Base-by-base conservation (phyloP, 2,888 invertebrate species). In the Diogma glabrata region DNA sequence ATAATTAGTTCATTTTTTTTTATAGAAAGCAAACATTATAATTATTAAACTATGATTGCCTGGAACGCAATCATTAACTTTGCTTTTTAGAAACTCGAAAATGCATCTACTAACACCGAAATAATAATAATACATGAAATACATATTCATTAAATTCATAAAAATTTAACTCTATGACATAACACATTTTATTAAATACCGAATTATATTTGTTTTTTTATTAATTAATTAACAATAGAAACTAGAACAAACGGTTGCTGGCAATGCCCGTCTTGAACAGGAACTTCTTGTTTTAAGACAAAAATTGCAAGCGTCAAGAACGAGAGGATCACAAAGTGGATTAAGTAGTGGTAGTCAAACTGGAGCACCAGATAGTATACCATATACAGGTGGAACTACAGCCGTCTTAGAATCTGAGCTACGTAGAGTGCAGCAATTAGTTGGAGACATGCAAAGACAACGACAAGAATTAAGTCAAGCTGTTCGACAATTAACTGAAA, bases 171-270 rank as follows among this genome's bases (percentile, higher is more conserved):
- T 8, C 9, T 19, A 48, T 48, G 19, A 30, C 19, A 48, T 47
- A 47, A 47, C 47, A 28, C 12, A 3, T 30, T n/a, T 47, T 47
- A 17, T 26, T 14, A 16, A 47, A 47, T 26, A 47, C 33, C 40
- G 20, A 33, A 49, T 22, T 36, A 38, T 36, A 49, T 36, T 43
- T 43, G 23, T 43, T n/a, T n/a, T n/a, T 43, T 22, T n/a, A 43
- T 43, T 43, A 43, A 43, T 23, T 22, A 22, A 43, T 43, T 43
- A 14, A 30, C 51, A 57, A 10, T 64, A 87, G 84, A 88, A 88
- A 79, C 72, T 93, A 58, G 92, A 93, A 70, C 90, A 91, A 69
- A 91, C 90, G 0, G 89, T 91, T 16, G 87, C 89, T 2, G 91
- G 92, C 59, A 92, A 91, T 65, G 88, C 89, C 7, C 79, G 87